These are phyloP conservation scores for Artibeus lituratus DNA, from an alignment of 2,797 vertebrate species.

Conservation along the genomic window DNA sequence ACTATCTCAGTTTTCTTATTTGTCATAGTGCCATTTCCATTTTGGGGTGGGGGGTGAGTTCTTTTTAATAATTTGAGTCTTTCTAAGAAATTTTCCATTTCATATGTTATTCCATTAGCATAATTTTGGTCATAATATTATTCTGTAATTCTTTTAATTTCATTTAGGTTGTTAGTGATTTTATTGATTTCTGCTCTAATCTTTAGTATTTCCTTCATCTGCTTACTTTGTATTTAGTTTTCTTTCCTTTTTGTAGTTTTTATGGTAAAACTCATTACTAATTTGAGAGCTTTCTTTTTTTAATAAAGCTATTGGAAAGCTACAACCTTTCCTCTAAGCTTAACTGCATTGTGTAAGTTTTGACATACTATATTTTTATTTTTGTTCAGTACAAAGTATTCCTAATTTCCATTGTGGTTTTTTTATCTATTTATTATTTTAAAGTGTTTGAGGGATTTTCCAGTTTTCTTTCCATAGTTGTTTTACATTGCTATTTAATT, in stretches of 20 bases:
- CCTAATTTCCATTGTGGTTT: background rate
- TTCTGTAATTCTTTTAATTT: background rate
- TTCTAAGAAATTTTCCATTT: background rate
- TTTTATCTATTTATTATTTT: background rate
- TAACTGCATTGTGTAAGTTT: background rate
- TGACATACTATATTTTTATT: background rate
- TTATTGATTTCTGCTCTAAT: background rate
- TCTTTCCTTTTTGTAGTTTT: background rate
- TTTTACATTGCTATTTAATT: background rate
- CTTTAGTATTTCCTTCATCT: background rate
- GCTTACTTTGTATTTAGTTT: background rate
- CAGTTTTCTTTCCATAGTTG: background rate
- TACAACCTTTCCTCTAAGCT: background rate
- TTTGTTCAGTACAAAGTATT: background rate
- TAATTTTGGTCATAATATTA: background rate
- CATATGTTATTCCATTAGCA: background rate
- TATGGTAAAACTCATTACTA: background rate
- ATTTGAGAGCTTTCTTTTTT: background rate
- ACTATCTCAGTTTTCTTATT: background rate
- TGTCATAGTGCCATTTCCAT: background rate
- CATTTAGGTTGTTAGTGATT: background rate
- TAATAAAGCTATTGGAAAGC: background rate
- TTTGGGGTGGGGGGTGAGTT: no score
- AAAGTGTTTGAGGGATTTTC: background rate
- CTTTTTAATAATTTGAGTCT: background rate